Evolutionary conservation across 1,140 invertebrate species (phyloP), one percentile per base, ranked within the genome.

Genomic region (Diorhabda carinulata): DNA sequence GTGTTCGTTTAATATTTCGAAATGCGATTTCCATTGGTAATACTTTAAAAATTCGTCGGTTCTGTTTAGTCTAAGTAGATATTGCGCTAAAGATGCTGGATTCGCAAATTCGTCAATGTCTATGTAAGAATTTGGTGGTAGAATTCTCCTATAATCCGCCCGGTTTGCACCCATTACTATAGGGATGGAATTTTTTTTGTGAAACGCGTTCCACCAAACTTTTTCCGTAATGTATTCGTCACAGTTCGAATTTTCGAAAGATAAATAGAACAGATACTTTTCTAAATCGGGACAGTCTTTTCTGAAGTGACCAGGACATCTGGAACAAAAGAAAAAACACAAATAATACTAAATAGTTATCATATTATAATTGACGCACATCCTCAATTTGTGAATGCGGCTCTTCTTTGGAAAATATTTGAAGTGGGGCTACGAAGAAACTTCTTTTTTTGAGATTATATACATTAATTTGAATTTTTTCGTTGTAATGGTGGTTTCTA

Each of bases 241-340:
- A 69, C 90, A 92, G 68, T 86, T 85, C 0, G 88, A 86, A 75
- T 93, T 93, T 81, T 93, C 92, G 68, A 93, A 89, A 0, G 91
- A 84, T 43, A 93, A 78, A 76, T 92, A 93, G 78, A 94, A 93
- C 71, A 90, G 84, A 78, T 92, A 93, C 0, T 81, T 61, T 2
- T 83, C 73, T 5, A 91, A 78, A 8, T 78, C 61, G 2, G 79
- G 72, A 71, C 90, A 92, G 71, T 89, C 87, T 0, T 70, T 72
- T 62, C 70, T 77, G 66, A 89, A 87, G 73, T 89, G 85, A 10
- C 87, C 86, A 0, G 87, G 86, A 75, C 90, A 90, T 59, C 85
- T 86, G 77, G 74, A 85, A 83, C 25, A 10, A 40, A 68, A 25
- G 25, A 25, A 25, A 25, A 25, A 25, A 25, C 25, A 25, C 25